These are phyloP conservation scores for Mesocricetus auratus DNA, from an alignment of 2,113 vertebrate species.

Conservation along the genomic window DNA sequence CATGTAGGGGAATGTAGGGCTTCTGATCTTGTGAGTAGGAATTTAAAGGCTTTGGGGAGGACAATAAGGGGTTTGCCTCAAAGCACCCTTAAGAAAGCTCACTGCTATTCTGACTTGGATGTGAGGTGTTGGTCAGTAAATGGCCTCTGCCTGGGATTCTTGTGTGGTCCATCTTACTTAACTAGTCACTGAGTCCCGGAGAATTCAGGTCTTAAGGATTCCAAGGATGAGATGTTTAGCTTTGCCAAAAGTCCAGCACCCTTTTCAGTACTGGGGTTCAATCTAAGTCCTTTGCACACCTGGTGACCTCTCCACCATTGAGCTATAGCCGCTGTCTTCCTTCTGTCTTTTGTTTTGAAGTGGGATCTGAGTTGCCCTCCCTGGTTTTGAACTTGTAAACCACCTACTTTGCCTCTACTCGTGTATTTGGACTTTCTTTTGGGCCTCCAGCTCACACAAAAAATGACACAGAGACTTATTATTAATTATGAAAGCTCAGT, in stretches of 20 bases:
- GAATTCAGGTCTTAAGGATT: neutral
- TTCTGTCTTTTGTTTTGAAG: neutral
- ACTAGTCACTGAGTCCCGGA: neutral
- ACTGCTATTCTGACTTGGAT: neutral
- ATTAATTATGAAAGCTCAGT: too few species aligned
- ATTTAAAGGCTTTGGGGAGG: neutral
- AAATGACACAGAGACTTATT: too few species aligned
- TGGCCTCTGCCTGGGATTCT: neutral
- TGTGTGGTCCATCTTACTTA: neutral
- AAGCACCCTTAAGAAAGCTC: neutral
- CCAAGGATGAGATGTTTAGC: neutral
- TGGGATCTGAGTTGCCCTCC: neutral
- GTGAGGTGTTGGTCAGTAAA: neutral
- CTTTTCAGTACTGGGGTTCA: neutral
- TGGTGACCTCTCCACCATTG: neutral
- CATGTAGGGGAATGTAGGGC: accelerated
- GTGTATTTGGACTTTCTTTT: neutral
- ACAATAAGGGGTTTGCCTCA: neutral
- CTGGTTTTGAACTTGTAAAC: neutral
- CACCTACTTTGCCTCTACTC: neutral
- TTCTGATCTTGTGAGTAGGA: neutral
- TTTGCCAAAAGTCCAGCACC: neutral
- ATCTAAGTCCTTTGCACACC: neutral
- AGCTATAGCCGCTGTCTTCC: neutral
- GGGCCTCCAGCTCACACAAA: too few species aligned